Conservation (phyloP, 2,113 vertebrate species). For the Macrotis lagotis region DNA sequence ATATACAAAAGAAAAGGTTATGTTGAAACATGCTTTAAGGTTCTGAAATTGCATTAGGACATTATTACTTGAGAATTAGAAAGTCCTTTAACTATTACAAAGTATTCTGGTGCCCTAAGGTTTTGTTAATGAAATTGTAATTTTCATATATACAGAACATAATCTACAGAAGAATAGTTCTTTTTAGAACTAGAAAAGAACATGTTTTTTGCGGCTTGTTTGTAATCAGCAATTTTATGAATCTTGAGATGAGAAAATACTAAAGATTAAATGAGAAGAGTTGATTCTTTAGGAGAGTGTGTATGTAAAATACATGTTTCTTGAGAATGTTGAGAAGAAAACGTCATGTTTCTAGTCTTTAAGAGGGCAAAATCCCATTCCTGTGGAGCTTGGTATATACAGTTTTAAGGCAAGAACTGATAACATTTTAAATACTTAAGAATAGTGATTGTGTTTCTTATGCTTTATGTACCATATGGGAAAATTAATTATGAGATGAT, state of each 20-base stretch:
- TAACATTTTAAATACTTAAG: conserved; percentile 31
- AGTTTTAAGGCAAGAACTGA: conserved; percentile 33
- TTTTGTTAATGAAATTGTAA: not conserved
- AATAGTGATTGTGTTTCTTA: conserved; percentile 32
- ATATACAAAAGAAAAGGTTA: conserved; percentile 83
- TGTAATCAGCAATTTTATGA: not conserved
- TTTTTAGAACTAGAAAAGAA: not conserved
- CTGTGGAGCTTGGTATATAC: not conserved
- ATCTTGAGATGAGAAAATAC: not conserved
- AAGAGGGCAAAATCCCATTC: conserved; percentile 20
- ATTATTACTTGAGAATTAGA: not conserved
- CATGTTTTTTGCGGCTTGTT: not conserved
- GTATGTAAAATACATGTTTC: not conserved
- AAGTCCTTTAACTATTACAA: not conserved
- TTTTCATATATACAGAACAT: not conserved
- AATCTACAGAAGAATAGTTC: not conserved
- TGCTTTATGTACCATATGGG: not conserved
- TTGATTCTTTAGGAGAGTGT: conserved; percentile 18
- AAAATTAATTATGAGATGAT: conserved; percentile 14
- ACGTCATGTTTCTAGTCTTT: not conserved
- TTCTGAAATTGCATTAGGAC: not conserved
- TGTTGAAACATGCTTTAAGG: conserved; percentile 54
- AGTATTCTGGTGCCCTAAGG: not conserved
- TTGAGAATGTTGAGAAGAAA: conserved; percentile 36
- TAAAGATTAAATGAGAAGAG: not conserved